Base-by-base conservation (phyloP, 1,140 invertebrate species). In the Eurosta solidaginis region DNA sequence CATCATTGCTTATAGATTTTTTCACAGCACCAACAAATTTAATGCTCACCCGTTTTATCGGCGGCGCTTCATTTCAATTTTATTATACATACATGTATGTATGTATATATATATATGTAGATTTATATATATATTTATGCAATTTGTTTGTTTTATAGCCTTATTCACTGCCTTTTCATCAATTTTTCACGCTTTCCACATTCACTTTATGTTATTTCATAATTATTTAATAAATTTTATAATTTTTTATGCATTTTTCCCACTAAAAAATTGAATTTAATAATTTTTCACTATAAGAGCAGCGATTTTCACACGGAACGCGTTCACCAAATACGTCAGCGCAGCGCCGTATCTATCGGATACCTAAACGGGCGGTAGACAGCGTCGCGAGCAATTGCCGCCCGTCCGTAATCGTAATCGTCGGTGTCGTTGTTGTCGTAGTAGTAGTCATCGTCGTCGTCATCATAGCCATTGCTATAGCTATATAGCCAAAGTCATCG, bases 301-400 rank as follows among this genome's bases (percentile, higher is more conserved):
- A 22, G n/a, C 73, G 45, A 77, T 52, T 54, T 49, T 47, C 49
- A 77, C 75, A 54, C 75, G 75, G 59, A 68, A 36, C 59, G 59
- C 59, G 59, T 68, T 33, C 59, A 33, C 59, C 59, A 33, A n/a
- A 75, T 75, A 75, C 44, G 74, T 75, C 74, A 75, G 47, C 74
- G 47, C 75, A 49, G 33, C 75, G 75, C 33, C 75, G 75, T 52
- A 47, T 77, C 45, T 50, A 49, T 47, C 75, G 75, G 75, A 77
- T 77, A 77, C 75, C 45, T 50, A 77, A 52, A 77, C 49, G 45
- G 36, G 42, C 22, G 36, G 42, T 14, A 40, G 75, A 77, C 75
- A 54, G 50, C 75, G 45, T 47, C 75, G 50, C 47, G 47, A 54
- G 49, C 49, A 77, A 54, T 49, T 45, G 47, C 74, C 74, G 74